Base-by-base conservation (phyloP, 2,113 vertebrate genomes). In the Alexandromys fortis region DNA sequence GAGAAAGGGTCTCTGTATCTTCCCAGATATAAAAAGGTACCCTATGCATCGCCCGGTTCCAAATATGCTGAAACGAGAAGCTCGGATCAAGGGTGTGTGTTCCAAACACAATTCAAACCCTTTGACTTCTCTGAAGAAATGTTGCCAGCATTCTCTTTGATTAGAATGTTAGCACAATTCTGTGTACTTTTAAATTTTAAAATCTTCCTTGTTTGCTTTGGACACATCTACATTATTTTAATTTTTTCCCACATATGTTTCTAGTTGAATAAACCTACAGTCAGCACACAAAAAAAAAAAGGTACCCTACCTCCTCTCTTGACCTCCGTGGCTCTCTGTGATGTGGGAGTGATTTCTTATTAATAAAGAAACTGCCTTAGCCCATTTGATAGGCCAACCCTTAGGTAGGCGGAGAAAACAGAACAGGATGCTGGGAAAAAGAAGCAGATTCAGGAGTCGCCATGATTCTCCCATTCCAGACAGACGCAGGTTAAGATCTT, bases 1-100 rank as follows among this genome's bases (percentile, higher is more conserved):
- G 68, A 92, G 52, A 42, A 91, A 95, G 86, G 85, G 22, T 90
- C 79, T n/a, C 73, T 77, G 0, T 76, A 89, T 94, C 88, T 94
- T 96, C 89, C 33, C 47, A 91, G 73, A 86, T 22, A 76, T 75
- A 67, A 76, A 92, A 94, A 90, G 58, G n/a, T 68, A 13, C 21
- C 0, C n/a, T 19, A 21, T 21, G 45, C 13, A 47, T 1, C 73
- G 2, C 33, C 10, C 68, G 5, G 68, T 65, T 45, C 49, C 65
- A 88, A 33, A 21, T 3, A 70, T 8, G 5, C 76, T 55, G 52
- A 88, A 38, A 75, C 4, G 1, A 83, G 17, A 24, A 4, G 24
- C 12, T 58, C 28, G 30, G 7, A 42, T 45, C 42, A n/a, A 94
- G 45, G 22, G 67, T 65, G 26, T 6, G 30, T 4, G 33, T 12